Base-by-base conservation (phyloP, 2,113 vertebrate species). In the Callionymus lyra region DNA sequence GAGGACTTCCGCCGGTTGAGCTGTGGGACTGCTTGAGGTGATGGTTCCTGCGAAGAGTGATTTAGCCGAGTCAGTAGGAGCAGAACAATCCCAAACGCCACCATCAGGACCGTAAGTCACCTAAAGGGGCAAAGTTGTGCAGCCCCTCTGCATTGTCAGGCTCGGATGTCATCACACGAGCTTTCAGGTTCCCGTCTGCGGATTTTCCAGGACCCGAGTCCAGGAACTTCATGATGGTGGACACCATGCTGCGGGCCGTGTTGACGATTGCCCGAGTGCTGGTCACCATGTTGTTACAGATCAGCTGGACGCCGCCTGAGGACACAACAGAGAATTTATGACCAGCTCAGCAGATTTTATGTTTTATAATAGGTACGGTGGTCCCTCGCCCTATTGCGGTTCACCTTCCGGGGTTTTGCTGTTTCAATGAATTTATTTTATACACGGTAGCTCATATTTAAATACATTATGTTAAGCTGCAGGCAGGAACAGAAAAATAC, bases 201-300 rank as follows among this genome's bases (percentile, higher is more conserved):
- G 86, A 72, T 80, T 98, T 98, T 56, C 91, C 93, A 1, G 93
- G 94, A 18, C 94, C 93, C 12, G 87, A 93, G 63, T 99, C 95
- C 47, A 98, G 85, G 70, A 97, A 99, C 77, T 98, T 98, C 95
- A 99, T 99, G 70, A 99, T 99, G 49, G 95, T 99, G 14, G 95
- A 99, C 49, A 99, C 95, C 95, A 99, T 99, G 68, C 95, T 99
- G 73, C 94, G 91, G 6, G 95, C 94, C 17, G 94, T 98, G 79
- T 99, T 99, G 56, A 99, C 93, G 47, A 99, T 98, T 64, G 95
- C 95, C 72, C 94, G 87, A 15, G 94, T 99, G 74, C 94, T 99
- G 1, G 94, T 99, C 67, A 98, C 95, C 94, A 98, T 99, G 75
- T 99, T 99, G 84, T 99, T 99, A 71, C 94, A 98, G 78, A 98